Base-by-base conservation (phyloP, 2,113 vertebrate species). In the Pluvianellus socialis region DNA sequence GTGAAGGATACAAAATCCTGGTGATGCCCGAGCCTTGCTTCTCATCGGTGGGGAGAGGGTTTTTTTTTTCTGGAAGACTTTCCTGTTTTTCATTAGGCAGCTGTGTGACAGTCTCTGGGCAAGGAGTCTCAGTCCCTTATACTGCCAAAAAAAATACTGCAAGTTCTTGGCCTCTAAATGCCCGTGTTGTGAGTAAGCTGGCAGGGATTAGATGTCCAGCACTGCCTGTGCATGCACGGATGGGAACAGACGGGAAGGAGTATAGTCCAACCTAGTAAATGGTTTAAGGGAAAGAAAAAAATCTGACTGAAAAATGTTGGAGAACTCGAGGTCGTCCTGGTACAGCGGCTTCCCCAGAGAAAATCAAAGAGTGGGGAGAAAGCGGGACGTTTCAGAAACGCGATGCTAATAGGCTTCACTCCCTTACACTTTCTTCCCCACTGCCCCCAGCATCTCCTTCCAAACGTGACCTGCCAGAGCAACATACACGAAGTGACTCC, bases 21-120 rank as follows among this genome's bases (percentile, higher is more conserved):
- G 45, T 59, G 77, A 76, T 63, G 85, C 59, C 59, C 3, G 23
- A 80, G 38, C 22, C 42, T 74, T 59, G 45, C 30, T 86, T 87
- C 62, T 65, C 53, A 35, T 73, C 2, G 14, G 38, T 44, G 55
- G 33, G 74, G 32, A 86, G 42, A 42, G 26, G 35, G 38, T 38
- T 38, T 4, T 45, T 91, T 61, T 87, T 63, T 72, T 58, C 79
- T 72, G 88, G 52, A 23, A 92, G 52, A 44, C 44, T 67, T 92
- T 92, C 86, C 76, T 96, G 85, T 50, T 93, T 96, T 88, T 91
- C 74, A n/a, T 63, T 55, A 87, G 79, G 71, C 76, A 88, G 86
- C 70, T 88, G 45, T 44, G 38, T 71, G 82, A 77, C 2, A 1
- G 59, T 88, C 56, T 88, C 89, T 53, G 74, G 67, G 84, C 83